These are phyloP conservation scores for Acanthisitta chloris DNA, from an alignment of 2,113 vertebrate species.

Conservation along the genomic window DNA sequence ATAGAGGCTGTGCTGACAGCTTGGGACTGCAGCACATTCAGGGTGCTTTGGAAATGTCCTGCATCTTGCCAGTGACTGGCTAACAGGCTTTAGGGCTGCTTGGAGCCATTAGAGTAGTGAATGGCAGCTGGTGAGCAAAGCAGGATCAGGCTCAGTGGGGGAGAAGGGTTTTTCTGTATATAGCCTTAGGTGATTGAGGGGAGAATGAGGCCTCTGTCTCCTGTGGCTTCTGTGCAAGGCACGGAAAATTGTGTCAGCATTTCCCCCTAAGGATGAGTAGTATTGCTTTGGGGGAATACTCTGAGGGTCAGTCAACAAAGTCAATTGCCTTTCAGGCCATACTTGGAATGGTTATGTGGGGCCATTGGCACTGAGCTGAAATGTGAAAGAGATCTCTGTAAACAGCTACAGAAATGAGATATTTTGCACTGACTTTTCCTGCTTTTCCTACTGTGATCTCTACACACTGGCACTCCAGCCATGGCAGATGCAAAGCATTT, in stretches of 20 bases:
- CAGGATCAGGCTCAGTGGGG: rapidly evolving
- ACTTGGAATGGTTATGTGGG: not conserved
- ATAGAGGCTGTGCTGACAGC: not conserved
- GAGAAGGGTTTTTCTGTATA: not conserved
- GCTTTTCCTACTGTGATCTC: not conserved
- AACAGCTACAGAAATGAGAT: not conserved
- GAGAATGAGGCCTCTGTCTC: not conserved
- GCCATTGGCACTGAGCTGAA: not conserved
- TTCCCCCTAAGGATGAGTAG: not conserved
- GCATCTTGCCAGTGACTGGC: not conserved
- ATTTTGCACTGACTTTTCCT: not conserved
- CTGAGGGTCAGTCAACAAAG: not conserved
- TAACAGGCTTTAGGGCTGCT: not conserved
- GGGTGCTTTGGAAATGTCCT: not conserved
- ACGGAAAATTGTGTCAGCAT: not conserved
- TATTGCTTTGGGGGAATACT: not conserved
- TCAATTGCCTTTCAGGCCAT: not conserved
- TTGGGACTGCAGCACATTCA: not conserved
- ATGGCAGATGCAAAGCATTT: not conserved
- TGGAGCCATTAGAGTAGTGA: not conserved
- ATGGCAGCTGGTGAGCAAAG: not conserved
- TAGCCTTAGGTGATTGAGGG: not conserved
- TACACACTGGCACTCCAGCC: not conserved
- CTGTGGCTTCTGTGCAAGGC: not conserved
- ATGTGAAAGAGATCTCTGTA: not conserved